Evolutionary conservation across 2,888 invertebrate species (phyloP).

Genomic region (Hydrotaea cyrtoneurina): DNA sequence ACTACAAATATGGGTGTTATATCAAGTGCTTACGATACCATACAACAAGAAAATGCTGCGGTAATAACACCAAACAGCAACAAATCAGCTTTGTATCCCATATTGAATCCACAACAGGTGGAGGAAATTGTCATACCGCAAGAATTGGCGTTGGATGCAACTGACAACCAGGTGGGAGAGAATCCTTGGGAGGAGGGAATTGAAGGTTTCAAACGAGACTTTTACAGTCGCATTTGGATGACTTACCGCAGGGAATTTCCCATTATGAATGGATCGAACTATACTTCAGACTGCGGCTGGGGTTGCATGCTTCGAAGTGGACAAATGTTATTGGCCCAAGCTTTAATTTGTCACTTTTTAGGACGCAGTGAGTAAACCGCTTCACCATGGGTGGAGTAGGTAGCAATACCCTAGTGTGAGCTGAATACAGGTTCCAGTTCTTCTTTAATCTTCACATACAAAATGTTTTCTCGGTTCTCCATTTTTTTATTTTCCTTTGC

Average conservation of each 20-base stretch:
- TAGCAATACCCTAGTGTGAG: too few species aligned
- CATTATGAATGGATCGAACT: constrained; percentile 88
- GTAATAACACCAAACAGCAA: constrained; percentile 50
- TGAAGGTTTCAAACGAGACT: constrained; percentile 92
- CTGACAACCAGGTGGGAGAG: constrained; percentile 78
- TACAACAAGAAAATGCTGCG: constrained; percentile 64
- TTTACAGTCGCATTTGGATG: constrained; percentile 92
- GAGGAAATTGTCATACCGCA: constrained; percentile 80
- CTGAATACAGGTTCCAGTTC: too few species aligned
- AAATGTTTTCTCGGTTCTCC: neutral
- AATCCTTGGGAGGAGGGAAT: constrained; percentile 84
- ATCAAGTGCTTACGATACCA: constrained; percentile 74
- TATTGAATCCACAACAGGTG: constrained; percentile 74
- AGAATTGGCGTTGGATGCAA: constrained; percentile 82
- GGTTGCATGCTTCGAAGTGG: constrained; percentile 93
- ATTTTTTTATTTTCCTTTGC: too few species aligned
- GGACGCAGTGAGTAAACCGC: constrained; percentile 84
- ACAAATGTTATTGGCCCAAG: constrained; percentile 96
- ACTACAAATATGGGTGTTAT: constrained; percentile 70
- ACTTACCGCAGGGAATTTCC: constrained; percentile 94
- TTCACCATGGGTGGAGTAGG: too few species aligned
- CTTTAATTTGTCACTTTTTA: constrained; percentile 90
- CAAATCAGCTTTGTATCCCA: constrained; percentile 70
- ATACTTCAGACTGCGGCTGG: constrained; percentile 96
- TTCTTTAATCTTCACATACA: too few species aligned